Conservation (phyloP, 92 coral and sea anemone genomes). For the Epizoanthus rinbou region DNA sequence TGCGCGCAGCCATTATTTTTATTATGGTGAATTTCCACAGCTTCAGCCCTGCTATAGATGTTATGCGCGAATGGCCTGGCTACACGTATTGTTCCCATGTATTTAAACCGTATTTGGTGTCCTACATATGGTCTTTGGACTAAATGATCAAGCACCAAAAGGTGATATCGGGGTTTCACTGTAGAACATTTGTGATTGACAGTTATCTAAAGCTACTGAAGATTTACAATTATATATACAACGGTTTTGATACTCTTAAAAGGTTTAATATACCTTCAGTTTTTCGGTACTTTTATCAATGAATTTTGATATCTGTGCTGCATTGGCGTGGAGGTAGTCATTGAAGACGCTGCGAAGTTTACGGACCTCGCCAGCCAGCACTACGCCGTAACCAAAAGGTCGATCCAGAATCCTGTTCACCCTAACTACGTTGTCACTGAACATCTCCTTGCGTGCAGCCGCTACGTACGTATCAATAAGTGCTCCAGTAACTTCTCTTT, state of each 20-base stretch:
- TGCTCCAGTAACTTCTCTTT: slow-evolving; percentile 68
- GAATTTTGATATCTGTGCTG: slow-evolving; percentile 40
- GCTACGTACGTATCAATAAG: slow-evolving; percentile 80
- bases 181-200: no score
- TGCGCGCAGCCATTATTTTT: no score
- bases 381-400: slow-evolving; percentile 70
- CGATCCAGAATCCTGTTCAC: slow-evolving; percentile 55
- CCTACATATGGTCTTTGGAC: no score
- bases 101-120: no score
- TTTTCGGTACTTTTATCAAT: slow-evolving; percentile 45
- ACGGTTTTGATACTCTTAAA: not conserved
- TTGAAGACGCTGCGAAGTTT: slow-evolving; percentile 45
- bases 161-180: no score
- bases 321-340: slow-evolving; percentile 60
- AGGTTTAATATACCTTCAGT: slow-evolving; percentile 27
- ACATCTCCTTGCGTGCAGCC: slow-evolving; percentile 71
- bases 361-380: slow-evolving; percentile 63
- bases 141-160: no score
- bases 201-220: no score
- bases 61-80: no score
- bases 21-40: no score
- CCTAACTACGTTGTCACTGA: slow-evolving; percentile 50
- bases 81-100: no score
- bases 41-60: no score
- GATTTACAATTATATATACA: no score